Evolutionary conservation across 2,113 vertebrate genomes (phyloP).

Genomic region (Parotia lawesii): DNA sequence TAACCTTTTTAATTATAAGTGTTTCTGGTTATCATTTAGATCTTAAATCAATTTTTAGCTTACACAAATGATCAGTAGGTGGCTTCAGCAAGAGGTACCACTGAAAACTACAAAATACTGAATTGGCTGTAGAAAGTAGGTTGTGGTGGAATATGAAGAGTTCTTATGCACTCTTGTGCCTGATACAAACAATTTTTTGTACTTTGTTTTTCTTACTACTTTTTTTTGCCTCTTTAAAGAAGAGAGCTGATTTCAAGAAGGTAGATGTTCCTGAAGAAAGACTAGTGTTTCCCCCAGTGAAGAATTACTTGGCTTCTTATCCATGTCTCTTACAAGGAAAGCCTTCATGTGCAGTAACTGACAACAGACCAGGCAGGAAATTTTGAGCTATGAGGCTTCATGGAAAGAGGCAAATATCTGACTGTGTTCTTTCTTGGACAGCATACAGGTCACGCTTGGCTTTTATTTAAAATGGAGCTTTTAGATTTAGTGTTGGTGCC

Average conservation of each 20-base stretch:
- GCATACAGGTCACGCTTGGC: neutral
- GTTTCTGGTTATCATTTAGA: neutral
- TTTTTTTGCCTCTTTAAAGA: neutral
- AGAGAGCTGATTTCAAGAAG: neutral
- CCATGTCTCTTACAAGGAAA: neutral
- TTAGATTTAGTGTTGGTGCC: accelerated
- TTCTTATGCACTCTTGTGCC: accelerated
- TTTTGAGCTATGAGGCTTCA: neutral
- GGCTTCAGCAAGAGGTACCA: neutral
- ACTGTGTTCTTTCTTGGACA: neutral
- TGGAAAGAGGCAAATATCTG: neutral
- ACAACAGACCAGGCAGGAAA: neutral
- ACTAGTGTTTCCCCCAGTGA: neutral
- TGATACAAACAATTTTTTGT: neutral
- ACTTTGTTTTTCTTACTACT: neutral
- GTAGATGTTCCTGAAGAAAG: neutral
- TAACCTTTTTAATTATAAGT: neutral
- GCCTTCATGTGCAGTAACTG: neutral
- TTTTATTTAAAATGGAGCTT: neutral
- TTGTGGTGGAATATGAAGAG: neutral
- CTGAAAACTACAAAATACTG: neutral
- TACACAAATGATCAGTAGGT: neutral
- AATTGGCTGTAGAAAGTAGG: neutral
- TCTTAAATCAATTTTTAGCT: neutral
- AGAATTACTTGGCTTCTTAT: neutral